Conservation (phyloP, 1,140 invertebrate species). For the Saxidomus purpurata region DNA sequence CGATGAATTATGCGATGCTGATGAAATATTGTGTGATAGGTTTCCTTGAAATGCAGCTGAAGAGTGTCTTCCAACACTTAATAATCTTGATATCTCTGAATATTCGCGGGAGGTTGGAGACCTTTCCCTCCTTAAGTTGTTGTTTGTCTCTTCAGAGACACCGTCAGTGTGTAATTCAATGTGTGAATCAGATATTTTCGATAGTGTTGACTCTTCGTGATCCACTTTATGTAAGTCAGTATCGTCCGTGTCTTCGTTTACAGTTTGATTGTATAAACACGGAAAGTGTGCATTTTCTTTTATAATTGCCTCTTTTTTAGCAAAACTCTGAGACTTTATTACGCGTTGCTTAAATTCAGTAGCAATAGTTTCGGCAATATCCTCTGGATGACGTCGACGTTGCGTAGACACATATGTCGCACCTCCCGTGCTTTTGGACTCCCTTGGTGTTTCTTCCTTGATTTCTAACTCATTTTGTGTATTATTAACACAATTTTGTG, state of each 20-base stretch:
- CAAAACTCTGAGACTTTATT: background rate
- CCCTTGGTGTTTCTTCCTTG: background rate
- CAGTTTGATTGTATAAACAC: background rate
- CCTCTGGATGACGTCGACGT: background rate
- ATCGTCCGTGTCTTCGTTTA: background rate
- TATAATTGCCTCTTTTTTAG: background rate
- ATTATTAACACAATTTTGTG: background rate
- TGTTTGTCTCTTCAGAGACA: background rate
- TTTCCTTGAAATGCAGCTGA: no score
- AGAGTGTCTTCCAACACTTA: no score
- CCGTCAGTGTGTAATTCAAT: background rate
- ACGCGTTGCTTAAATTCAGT: conserved; percentile 14
- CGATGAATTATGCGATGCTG: background rate
- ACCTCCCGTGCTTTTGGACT: background rate
- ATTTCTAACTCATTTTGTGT: background rate
- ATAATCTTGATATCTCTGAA: no score
- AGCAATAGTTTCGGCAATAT: conserved; percentile 17
- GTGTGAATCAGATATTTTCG: background rate
- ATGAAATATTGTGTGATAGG: background rate
- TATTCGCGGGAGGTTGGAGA: no score
- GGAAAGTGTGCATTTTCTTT: background rate
- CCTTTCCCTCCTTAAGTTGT: no score
- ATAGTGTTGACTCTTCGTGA: background rate
- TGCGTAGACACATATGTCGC: conserved; percentile 6
- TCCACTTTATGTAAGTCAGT: background rate